Percentiles rank a stretch among this genome's conserved stretches.
Conservation (phyloP, 1,140 invertebrate genomes). For the Drosophila neocordata region DNA sequence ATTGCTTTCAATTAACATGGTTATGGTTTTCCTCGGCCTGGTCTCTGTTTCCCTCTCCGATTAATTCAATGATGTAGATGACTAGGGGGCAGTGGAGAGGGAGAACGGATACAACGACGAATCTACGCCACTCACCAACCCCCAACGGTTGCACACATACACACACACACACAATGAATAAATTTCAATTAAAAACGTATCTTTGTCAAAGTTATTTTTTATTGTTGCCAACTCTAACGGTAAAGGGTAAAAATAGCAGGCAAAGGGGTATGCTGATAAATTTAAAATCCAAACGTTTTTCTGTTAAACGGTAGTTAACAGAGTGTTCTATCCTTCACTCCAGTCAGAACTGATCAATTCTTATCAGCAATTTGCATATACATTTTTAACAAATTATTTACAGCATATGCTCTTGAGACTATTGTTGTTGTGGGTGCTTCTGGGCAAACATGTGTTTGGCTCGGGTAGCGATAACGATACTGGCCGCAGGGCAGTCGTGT, state of each 20-base stretch:
- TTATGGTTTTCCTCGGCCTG: slow-evolving; percentile 4
- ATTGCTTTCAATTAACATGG: slow-evolving; percentile 68
- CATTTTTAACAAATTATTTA: slow-evolving; percentile 3
- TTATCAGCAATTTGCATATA: background rate
- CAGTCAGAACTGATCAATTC: background rate
- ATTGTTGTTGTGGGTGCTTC: background rate
- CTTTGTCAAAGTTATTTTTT: slow-evolving; percentile 36
- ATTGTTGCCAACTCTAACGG: slow-evolving; percentile 25
- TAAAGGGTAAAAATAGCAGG: slow-evolving; percentile 3
- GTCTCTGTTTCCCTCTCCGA: slow-evolving; percentile 30
- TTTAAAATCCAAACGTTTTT: background rate
- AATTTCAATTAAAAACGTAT: slow-evolving; percentile 75
- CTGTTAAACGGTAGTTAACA: background rate
- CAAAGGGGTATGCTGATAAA: background rate
- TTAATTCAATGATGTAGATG: slow-evolving; percentile 56
- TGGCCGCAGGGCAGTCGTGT: background rate
- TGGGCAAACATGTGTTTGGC: background rate
- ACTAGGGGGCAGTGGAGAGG: background rate
- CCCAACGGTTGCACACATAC: slow-evolving; percentile 37
- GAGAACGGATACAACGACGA: slow-evolving; percentile 16
- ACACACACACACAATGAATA: slow-evolving; percentile 53
- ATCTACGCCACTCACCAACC: slow-evolving; percentile 24
- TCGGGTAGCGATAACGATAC: background rate
- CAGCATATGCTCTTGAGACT: background rate
- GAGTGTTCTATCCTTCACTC: background rate